These are phyloP conservation scores for Formica selysi DNA, from an alignment of 1,140 invertebrate species.

Conservation along the genomic window DNA sequence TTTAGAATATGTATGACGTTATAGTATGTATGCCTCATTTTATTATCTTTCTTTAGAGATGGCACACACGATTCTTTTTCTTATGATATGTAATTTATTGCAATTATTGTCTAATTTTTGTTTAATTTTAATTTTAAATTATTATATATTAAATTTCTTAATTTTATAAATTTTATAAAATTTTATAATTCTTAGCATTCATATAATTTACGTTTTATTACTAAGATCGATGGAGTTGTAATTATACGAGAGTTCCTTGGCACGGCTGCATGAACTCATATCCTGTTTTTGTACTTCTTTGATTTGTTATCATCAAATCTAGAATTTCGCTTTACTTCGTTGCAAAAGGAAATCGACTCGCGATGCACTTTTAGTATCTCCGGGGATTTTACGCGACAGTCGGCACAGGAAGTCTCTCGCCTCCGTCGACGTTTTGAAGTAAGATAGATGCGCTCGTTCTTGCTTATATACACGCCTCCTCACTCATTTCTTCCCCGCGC, in stretches of 20 bases:
- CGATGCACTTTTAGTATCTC: conserved; percentile 43
- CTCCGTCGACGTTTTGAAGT: conserved; percentile 32
- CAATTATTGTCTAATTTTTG: neutral
- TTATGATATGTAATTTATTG: neutral
- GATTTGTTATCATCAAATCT: conserved; percentile 31
- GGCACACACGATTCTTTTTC: no score
- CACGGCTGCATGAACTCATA: neutral
- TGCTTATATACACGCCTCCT: neutral
- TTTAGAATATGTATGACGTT: neutral
- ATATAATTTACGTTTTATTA: neutral
- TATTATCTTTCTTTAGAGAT: no score
- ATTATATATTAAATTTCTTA: neutral
- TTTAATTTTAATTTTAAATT: neutral
- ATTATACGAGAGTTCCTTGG: neutral
- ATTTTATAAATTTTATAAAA: conserved; percentile 16
- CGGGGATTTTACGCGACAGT: conserved; percentile 54
- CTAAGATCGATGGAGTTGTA: neutral
- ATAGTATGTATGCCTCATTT: no score
- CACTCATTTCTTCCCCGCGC: no score
- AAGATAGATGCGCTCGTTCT: conserved; percentile 51
- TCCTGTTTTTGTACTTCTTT: neutral
- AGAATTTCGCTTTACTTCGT: conserved; percentile 22
- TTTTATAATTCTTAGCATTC: neutral
- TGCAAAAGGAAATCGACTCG: conserved; percentile 38
- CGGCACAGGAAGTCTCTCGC: conserved; percentile 12